Conservation (phyloP, 2,888 invertebrate genomes). For the Drosophila melanosoma region DNA sequence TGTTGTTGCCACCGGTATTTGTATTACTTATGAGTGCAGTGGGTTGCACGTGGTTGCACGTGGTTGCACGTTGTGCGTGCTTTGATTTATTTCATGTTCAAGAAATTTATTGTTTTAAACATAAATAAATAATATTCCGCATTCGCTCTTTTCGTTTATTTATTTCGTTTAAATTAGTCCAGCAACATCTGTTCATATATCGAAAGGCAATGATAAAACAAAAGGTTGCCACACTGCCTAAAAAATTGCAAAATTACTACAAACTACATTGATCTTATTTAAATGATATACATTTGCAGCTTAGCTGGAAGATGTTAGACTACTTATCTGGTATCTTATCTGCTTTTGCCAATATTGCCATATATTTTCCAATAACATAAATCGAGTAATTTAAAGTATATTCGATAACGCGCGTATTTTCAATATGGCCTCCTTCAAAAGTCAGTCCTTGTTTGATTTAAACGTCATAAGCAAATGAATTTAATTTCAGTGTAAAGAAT, state of each 20-base stretch:
- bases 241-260: not conserved
- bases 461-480: not conserved
- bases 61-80: not conserved
- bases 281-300: not conserved
- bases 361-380: not conserved
- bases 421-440: not conserved
- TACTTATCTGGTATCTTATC: not conserved
- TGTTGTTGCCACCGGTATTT: not conserved
- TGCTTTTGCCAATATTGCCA: not conserved
- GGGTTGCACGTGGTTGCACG: conserved; percentile 1
- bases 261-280: not conserved
- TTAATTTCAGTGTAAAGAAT: too few relatives aligned
- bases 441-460: not conserved
- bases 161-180: not conserved
- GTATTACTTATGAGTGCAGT: not conserved
- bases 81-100: not conserved
- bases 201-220: not conserved
- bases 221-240: not conserved
- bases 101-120: not conserved
- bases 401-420: not conserved
- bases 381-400: not conserved
- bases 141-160: not conserved
- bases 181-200: not conserved
- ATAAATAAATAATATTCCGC: not conserved
- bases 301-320: not conserved